These are phyloP conservation scores for Proisotoma minuta DNA, from an alignment of 2,888 invertebrate species.

Conservation along the genomic window DNA sequence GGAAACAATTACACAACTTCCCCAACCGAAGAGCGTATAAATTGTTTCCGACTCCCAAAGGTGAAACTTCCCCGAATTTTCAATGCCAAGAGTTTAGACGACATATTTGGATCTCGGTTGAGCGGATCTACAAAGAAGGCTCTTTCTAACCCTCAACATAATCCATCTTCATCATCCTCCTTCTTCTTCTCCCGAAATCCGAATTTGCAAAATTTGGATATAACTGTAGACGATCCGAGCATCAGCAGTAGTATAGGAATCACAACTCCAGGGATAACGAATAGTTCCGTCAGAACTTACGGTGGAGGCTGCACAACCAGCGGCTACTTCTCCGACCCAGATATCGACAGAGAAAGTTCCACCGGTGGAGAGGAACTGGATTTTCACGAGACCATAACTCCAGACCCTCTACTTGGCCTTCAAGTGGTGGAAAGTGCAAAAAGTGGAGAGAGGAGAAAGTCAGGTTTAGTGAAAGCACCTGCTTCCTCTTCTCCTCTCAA, in stretches of 20 bases:
- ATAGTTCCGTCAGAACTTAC: neutral
- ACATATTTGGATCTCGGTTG: conserved; percentile 37
- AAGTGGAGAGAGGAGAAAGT: too few relatives aligned
- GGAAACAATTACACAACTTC: too few relatives aligned
- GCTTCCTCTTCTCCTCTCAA: too few relatives aligned
- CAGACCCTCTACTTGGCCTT: too few relatives aligned
- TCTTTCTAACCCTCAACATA: neutral
- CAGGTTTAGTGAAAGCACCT: too few relatives aligned
- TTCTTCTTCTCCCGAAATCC: conserved; percentile 12
- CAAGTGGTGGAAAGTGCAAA: too few relatives aligned
- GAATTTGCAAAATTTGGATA: conserved; percentile 2
- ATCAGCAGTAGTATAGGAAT: conserved; percentile 25
- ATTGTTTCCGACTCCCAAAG: neutral
- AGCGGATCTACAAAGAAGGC: conserved; percentile 19
- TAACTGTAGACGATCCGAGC: conserved; percentile 19
- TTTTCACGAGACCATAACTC: too few relatives aligned
- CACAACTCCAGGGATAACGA: neutral
- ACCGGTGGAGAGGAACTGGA: too few relatives aligned
- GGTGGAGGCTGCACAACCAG: neutral
- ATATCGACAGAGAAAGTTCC: neutral
- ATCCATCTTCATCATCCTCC: conserved; percentile 11
- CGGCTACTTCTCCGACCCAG: neutral
- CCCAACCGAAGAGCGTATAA: too few relatives aligned
- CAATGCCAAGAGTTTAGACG: conserved; percentile 46
- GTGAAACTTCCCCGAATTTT: conserved; percentile 44